Evolutionary conservation across 2,797 vertebrate genomes (phyloP).

Genomic region (Darevskia nairensis): DNA sequence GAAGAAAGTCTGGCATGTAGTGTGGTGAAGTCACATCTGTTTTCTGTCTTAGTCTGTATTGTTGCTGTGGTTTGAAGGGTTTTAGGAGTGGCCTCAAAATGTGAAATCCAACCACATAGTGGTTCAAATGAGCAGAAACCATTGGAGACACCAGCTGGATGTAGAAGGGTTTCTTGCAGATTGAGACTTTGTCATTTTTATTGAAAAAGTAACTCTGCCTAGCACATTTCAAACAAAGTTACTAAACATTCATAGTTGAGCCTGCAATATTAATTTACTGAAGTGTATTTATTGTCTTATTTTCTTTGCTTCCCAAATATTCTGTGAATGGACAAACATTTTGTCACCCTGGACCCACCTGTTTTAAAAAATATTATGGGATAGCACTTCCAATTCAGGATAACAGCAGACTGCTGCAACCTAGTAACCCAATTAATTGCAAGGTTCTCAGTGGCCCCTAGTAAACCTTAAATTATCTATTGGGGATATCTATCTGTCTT

Average conservation of each 20-base stretch:
- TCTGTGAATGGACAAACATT: neutral
- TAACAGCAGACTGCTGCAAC: neutral
- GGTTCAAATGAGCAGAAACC: constrained; percentile 78
- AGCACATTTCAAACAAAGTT: neutral
- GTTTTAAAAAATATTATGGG: neutral
- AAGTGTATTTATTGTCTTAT: neutral
- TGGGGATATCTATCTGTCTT: no score
- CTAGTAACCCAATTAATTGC: neutral
- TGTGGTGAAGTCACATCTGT: constrained; percentile 80
- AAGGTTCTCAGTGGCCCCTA: neutral
- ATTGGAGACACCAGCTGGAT: constrained; percentile 75
- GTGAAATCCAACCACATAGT: constrained; percentile 81
- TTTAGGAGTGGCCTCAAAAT: constrained; percentile 83
- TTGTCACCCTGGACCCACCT: neutral
- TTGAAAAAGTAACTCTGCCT: neutral
- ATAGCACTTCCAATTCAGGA: neutral
- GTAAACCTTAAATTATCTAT: neutral
- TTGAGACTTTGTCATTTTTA: neutral
- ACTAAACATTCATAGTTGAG: neutral
- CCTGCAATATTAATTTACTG: neutral
- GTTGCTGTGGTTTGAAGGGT: constrained; percentile 82
- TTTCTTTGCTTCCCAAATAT: neutral
- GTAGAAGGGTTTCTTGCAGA: constrained; percentile 49
- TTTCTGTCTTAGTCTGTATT: constrained; percentile 82
- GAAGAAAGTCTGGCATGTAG: constrained; percentile 41